Evolutionary conservation across 1,140 invertebrate species (phyloP), one percentile per base, ranked within the genome.

Genomic region (Chlorops oryzae): DNA sequence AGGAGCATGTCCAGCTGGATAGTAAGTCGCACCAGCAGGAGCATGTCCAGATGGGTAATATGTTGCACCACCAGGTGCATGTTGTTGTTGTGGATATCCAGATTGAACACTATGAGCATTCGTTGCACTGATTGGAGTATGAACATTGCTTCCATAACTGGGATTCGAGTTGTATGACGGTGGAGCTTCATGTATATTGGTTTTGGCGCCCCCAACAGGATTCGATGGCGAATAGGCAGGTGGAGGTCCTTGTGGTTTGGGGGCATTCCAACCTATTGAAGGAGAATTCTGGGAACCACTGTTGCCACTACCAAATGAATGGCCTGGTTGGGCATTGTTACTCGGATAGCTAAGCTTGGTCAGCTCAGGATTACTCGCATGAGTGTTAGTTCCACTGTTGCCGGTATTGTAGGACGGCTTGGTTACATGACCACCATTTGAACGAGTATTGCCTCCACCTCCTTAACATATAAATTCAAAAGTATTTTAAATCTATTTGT

Each of bases 271-370:
- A 7, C 67, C 67, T n/a, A 57, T 54, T 9, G 48, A 48, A 9
- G 49, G 48, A 4, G 40, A 17, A 28, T 43, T 59, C 2, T 46
- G 53, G 1, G 54, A 27, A 15, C 43, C 25, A 18, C 17, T 25
- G 4, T 35, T 41, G 4, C 13, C 35, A 15, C 34, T 34, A n/a
- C 38, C 37, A 10, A 43, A 44, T 23, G 67, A 65, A 2, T 61
- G 65, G 60, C 66, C 68, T 10, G 67, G 67, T 41, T 65, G 63
- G 0, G 67, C 56, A 21, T 70, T 70, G 35, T 70, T 68, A 24
- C 64, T 68, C 13, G 67, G 49, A 51, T 70, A 70, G 42, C 67
- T 70, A 5, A 70, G 25, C 41, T 70, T 70, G 38, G 65, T 60
- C 12, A 54, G 54, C 55, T 70, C 67, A 0, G 61, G 55, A 39